phyloP scores from a whole-genome alignment of 2,113 vertebrate genomes.

The Protomyctophum bolini region DNA sequence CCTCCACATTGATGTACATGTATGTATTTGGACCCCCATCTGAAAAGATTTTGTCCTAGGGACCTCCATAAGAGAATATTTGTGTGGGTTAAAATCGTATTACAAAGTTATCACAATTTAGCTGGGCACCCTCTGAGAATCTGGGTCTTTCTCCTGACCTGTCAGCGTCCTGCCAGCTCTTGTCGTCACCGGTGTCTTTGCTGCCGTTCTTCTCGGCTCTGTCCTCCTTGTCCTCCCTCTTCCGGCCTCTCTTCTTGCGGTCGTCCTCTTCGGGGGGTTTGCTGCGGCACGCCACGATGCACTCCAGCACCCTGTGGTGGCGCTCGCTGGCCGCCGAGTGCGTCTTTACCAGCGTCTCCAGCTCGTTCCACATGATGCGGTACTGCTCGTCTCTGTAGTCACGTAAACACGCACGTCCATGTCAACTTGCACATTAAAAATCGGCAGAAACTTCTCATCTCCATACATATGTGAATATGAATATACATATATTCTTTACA shows the following conservation, averaged over 20 bases:
- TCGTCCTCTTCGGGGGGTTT: slow-evolving; percentile 97
- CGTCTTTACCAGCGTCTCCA: slow-evolving; percentile 95
- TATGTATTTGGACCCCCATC: too few species aligned
- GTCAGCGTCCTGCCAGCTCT: slow-evolving; percentile 91
- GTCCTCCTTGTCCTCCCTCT: slow-evolving; percentile 95
- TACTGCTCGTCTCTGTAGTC: slow-evolving; percentile 92
- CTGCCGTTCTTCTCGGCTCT: slow-evolving; percentile 86
- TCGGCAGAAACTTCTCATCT: too few species aligned
- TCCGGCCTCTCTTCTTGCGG: slow-evolving; percentile 93
- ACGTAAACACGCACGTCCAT: too few species aligned
- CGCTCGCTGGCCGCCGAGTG: slow-evolving; percentile 89
- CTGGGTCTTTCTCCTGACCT: slow-evolving; percentile 70
- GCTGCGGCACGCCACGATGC: slow-evolving; percentile 92
- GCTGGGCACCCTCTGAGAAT: too few species aligned
- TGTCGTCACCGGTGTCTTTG: slow-evolving; percentile 89
- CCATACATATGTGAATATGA: too few species aligned
- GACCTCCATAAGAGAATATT: too few species aligned
- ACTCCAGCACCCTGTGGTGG: slow-evolving; percentile 94
- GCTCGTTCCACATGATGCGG: slow-evolving; percentile 99
- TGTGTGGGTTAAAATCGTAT: too few species aligned
- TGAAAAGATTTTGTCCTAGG: too few species aligned
- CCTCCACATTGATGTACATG: too few species aligned
- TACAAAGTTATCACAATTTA: too few species aligned
- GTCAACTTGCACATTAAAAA: neutral
- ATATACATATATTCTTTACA: too few species aligned